Base-by-base conservation (phyloP, 1,140 invertebrate species). In the Panonychus citri region DNA sequence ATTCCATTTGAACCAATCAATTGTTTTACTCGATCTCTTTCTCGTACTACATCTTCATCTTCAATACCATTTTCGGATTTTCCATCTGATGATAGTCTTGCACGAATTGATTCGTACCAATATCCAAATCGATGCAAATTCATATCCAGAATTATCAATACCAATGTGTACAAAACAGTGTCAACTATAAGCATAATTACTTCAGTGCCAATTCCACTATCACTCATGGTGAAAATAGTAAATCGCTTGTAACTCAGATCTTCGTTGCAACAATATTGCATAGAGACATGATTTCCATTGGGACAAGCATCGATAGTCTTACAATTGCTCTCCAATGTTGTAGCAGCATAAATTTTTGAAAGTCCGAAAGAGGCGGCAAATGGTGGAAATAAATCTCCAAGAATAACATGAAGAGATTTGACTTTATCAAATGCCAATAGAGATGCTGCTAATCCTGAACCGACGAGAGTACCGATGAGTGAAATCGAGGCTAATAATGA, bases 11-110 rank as follows among this genome's bases (percentile, higher is more conserved):
- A 21, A 10, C 8, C 8, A 7, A 42, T 19, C 21, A 39, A n/a
- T 24, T 19, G 19, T 52, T 49, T 21, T 3, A 59, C 39, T 15
- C 50, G 54, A 10, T 25, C 3, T 43, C 49, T 46, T 25, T 59
- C 58, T 24, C 3, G 1, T 7, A 15, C 13, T 1, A 59, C 58
- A 54, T 59, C 58, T 3, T 43, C 58, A 40, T 59, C 57, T 39
- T 51, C 39, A 39, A 21, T 37, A 1, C 2, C n/a, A 34, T 21
- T 30, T 27, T 26, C 10, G 13, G 17, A 37, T n/a, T 37, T 1
- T 8, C 8, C 1, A 1, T 7, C 1, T 21, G 19, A 21, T n/a
- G 8, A n/a, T 21, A n/a, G 1, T n/a, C n/a, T 1, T n/a, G 19
- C 19, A n/a, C 15, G 19, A 21, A n/a, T n/a, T n/a, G n/a, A n/a